Percentiles rank a stretch among this genome's conserved stretches.
Evolutionary conservation across 2,888 invertebrate species (phyloP).

Genomic region (Seira sanloemensis): DNA sequence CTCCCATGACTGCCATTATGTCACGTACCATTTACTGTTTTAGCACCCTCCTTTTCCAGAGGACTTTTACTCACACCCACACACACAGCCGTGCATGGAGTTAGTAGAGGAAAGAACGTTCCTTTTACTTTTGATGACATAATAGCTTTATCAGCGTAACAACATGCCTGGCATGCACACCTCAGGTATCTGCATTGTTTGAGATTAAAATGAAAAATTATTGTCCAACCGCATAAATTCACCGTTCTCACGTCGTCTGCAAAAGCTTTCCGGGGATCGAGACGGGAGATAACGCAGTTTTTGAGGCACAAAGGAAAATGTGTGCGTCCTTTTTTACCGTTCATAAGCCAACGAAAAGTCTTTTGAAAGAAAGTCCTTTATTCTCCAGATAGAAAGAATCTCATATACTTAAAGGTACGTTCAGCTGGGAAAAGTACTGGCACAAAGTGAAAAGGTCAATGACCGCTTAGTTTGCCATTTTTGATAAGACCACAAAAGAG

Average conservation of each 20-base stretch:
- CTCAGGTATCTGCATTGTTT: not conserved
- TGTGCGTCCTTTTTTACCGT: not conserved
- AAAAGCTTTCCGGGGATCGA: too few relatives aligned
- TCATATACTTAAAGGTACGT: not conserved
- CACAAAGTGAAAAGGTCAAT: not conserved
- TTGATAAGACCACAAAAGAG: not conserved
- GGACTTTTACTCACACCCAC: not conserved
- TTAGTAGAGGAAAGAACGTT: not conserved
- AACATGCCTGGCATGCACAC: not conserved
- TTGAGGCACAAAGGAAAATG: too few relatives aligned
- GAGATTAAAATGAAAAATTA: slow-evolving; percentile 11
- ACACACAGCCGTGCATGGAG: not conserved
- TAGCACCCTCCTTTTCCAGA: slow-evolving; percentile 17
- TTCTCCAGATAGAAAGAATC: not conserved
- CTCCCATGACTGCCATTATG: slow-evolving; percentile 52
- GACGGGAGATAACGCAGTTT: not conserved
- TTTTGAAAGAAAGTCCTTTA: too few relatives aligned
- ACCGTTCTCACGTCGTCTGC: not conserved
- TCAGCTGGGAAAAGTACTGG: not conserved
- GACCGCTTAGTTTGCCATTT: not conserved
- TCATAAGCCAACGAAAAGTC: not conserved
- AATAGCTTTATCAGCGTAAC: slow-evolving; percentile 15
- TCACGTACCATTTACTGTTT: slow-evolving; percentile 46
- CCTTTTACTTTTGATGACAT: slow-evolving; percentile 7
- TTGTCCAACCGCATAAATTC: slow-evolving; percentile 4